Evolutionary conservation across 2,797 vertebrate genomes (phyloP), one percentile per base, ranked within the genome.

Genomic region (Hypotaenidia philippensis): DNA sequence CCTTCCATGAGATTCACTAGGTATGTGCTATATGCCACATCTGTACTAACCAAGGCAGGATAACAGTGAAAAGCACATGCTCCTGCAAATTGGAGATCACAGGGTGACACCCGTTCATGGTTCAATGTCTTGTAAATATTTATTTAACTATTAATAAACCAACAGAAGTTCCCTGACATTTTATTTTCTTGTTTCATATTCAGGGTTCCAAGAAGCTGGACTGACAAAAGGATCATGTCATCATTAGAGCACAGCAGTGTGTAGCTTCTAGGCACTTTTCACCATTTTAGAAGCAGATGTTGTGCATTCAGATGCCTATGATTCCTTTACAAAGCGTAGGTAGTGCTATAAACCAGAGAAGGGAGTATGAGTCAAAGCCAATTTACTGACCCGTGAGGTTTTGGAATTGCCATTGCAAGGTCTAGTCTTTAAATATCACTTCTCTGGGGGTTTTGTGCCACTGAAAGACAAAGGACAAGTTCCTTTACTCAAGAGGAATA

Each of bases 221-320:
- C 10, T 2, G 5, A 41, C 29, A 49, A 41, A 64, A 49, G 1
- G 1, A 0, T 13, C 1, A 0, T 5, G 5, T 23, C 15, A 36
- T 36, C 36, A 36, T 74, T 65, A 45, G 22, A 59, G 31, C 16
- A 47, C 4, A 22, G 8, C 2, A 25, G 1, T 11, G 4, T 80
- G 69, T 57, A 61, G 13, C 1, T 56, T 81, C 52, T 26, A 44
- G 18, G 6, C 2, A 1, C 25, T 76, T 88, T 71, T 6, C 7
- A 68, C 3, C 17, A 11, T 65, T 83, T 47, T 40, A 86, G 78
- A 70, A 89, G 18, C 5, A 27, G 4, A 4, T 6, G 5, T 34
- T 45, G 5, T 29, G 29, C 8, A 40, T 86, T 55, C 50, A 29
- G 20, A 31, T 18, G 27, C 18, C 23, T 55, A 3, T 0, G 0